These are phyloP conservation scores for Oncorhynchus masou DNA, from an alignment of 2,113 vertebrate genomes.

Conservation along the genomic window DNA sequence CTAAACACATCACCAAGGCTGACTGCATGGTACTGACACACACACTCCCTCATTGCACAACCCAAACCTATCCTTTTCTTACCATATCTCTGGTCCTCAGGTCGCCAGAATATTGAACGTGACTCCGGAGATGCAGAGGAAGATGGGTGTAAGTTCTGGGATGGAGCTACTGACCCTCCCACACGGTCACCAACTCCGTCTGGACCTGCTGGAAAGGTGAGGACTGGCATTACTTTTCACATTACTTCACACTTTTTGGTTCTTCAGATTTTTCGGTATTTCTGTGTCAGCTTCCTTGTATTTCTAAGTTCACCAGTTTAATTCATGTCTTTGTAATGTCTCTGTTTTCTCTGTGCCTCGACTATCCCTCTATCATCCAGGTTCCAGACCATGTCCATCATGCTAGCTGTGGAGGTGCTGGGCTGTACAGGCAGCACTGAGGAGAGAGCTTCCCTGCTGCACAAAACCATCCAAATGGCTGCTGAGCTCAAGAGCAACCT, in stretches of 20 bases:
- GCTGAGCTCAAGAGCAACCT: constrained; percentile 87
- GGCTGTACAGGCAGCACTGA: constrained; percentile 89
- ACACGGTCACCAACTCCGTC: constrained; percentile 88
- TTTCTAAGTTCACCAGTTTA: background rate
- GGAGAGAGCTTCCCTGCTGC: constrained; percentile 85
- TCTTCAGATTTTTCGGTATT: background rate
- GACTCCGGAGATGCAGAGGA: constrained; percentile 82
- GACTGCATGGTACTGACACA: constrained; percentile 83
- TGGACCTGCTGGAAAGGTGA: constrained; percentile 94
- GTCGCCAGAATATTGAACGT: constrained; percentile 88
- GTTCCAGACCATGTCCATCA: constrained; percentile 92
- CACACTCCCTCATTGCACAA: background rate
- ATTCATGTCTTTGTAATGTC: background rate
- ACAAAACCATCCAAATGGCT: constrained; percentile 88
- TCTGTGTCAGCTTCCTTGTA: no score
- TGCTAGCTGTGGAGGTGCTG: constrained; percentile 87
- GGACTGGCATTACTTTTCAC: background rate
- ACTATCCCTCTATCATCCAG: constrained; percentile 55
- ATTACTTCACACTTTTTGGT: background rate
- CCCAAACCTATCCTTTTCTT: background rate
- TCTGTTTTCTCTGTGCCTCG: background rate
- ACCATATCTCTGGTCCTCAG: constrained; percentile 62
- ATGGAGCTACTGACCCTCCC: constrained; percentile 94
- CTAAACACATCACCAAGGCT: constrained; percentile 89
- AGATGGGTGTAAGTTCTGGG: constrained; percentile 91